Conservation (phyloP, 2,888 invertebrate species). For the Himalopsyche kuldschensis region DNA sequence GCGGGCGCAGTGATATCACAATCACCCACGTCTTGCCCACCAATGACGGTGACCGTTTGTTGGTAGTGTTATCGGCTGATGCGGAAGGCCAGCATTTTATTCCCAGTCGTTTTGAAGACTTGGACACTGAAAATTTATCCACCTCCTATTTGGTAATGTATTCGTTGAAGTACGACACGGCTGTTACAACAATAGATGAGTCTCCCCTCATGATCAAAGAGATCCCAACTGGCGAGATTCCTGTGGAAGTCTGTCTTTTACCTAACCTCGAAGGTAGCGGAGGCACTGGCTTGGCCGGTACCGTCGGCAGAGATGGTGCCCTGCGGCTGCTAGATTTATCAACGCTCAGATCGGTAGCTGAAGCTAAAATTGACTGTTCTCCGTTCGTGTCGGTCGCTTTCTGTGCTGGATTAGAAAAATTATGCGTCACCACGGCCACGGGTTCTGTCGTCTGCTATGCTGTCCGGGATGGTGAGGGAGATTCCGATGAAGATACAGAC, state of each 20-base stretch:
- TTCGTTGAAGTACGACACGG: slow-evolving; percentile 40
- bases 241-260: slow-evolving; percentile 69
- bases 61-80: slow-evolving; percentile 61
- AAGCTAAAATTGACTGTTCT: slow-evolving; percentile 68
- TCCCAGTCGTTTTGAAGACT: slow-evolving; percentile 46
- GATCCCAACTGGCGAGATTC: slow-evolving; percentile 66
- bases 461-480: slow-evolving; percentile 71
- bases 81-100: slow-evolving; percentile 35
- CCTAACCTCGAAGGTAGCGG: slow-evolving; percentile 57
- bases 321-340: slow-evolving; percentile 72
- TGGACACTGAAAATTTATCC: slow-evolving; percentile 50
- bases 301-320: slow-evolving; percentile 75
- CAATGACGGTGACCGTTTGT: slow-evolving; percentile 67
- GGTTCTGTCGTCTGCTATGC: slow-evolving; percentile 84
- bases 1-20: slow-evolving; percentile 55
- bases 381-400: slow-evolving; percentile 82
- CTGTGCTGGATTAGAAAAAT: slow-evolving; percentile 83
- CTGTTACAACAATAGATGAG: slow-evolving; percentile 51
- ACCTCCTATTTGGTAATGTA: slow-evolving; percentile 43
- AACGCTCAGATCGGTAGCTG: slow-evolving; percentile 69
- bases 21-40: slow-evolving; percentile 69
- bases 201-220: slow-evolving; percentile 65
- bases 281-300: slow-evolving; percentile 66
- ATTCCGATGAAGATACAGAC: slow-evolving; percentile 72
- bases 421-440: slow-evolving; percentile 80